phyloP scores from a whole-genome alignment of 2,113 vertebrate species.

The Phaetusa simplex region DNA sequence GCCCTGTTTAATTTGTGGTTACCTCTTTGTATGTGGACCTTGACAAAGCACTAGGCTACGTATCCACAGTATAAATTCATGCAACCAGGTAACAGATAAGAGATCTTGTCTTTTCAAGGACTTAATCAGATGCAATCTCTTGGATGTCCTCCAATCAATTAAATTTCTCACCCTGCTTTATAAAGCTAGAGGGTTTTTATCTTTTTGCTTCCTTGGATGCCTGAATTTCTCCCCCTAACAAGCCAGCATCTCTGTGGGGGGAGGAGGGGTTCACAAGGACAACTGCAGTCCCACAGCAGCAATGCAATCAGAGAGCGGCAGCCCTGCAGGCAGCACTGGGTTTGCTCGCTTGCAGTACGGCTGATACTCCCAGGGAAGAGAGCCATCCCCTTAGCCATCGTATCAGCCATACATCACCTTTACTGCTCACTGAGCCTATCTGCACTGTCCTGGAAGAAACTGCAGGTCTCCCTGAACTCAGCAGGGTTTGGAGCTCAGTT shows the following conservation, averaged over 20 bases:
- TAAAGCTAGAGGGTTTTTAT: neutral
- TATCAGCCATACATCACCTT: neutral
- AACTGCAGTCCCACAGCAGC: neutral
- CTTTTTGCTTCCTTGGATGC: neutral
- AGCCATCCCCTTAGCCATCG: neutral
- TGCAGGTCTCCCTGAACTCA: neutral
- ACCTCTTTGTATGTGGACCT: neutral
- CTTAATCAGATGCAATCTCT: neutral
- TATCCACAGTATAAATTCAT: neutral
- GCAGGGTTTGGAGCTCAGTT: neutral
- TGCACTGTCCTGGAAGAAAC: neutral
- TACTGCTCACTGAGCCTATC: neutral
- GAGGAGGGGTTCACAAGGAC: neutral
- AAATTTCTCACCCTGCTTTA: neutral
- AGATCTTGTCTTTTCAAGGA: conserved; percentile 13
- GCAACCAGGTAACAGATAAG: neutral
- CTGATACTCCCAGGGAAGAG: neutral
- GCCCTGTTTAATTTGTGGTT: neutral
- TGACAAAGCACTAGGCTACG: neutral
- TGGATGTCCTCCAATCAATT: conserved; percentile 19
- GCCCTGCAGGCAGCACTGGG: neutral
- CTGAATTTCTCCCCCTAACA: neutral
- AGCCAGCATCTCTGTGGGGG: neutral
- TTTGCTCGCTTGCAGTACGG: neutral
- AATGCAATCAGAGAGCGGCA: neutral